Evolutionary conservation across 2,797 vertebrate species (phyloP), one percentile per base, ranked within the genome.

Genomic region (Enteromius afrohamiltoni): DNA sequence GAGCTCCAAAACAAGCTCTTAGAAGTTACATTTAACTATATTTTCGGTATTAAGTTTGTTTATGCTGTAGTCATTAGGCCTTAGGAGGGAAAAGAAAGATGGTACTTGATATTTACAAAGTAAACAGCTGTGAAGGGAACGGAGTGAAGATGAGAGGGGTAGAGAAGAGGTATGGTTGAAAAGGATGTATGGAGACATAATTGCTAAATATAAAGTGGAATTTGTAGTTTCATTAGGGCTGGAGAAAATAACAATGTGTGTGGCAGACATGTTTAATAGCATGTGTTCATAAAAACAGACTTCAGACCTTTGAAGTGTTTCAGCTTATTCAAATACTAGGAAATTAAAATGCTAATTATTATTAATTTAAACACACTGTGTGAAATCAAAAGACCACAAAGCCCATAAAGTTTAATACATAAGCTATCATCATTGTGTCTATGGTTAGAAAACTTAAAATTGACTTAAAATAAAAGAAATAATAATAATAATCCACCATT

Each of bases 141-240:
- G 16, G 3, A 23, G 55, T 34, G 26, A 64, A 62, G 40, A 81
- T 81, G 58, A 62, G 53, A 60, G 6, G 0, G 10, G 49, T 42
- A 42, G 65, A 70, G 17, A 60, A 71, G 40, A 47, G 42, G 26
- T 49, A 51, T 64, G 37, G 53, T 73, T 73, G 34, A 70, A 37
- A 58, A 69, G 6, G 26, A 79, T 49, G 21, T 34, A 65, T n/a
- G 49, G 55, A 71, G 11, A 71, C 37, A 58, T 60, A 80, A 60
- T 62, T 80, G 79, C 68, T 45, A 34, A 80, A 73, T 74, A 13
- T 47, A 79, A 64, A 45, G 45, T 34, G 55, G 13, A 42, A 34
- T 49, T 49, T 78, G 76, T 65, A 78, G 62, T 49, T 78, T 9
- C 60, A 78, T 67, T 51, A 79, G 19, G 26, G 11, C 45, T 58